phyloP scores from a whole-genome alignment of 2,797 vertebrate genomes.

The Merluccius polli region DNA sequence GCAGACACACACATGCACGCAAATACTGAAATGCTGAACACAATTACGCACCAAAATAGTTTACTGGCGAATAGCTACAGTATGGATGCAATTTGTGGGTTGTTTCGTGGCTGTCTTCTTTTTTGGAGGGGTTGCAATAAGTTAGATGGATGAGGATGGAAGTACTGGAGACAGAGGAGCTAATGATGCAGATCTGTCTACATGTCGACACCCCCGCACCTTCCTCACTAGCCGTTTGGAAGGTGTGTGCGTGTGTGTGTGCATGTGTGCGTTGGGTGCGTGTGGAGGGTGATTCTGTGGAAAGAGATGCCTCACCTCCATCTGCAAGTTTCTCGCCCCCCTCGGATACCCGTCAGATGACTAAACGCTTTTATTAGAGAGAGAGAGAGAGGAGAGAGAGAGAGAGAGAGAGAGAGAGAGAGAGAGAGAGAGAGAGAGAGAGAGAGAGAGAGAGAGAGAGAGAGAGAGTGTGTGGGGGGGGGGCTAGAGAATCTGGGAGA shows the following conservation, averaged over 20 bases:
- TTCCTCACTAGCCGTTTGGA: not conserved
- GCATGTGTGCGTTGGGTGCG: not conserved
- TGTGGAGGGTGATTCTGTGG: slow-evolving; percentile 14
- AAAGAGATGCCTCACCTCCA: slow-evolving; percentile 31
- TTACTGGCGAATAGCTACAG: no score
- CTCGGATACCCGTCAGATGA: slow-evolving; percentile 45
- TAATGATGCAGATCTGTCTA: slow-evolving; percentile 46
- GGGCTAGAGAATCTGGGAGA: not conserved
- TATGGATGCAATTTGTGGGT: not conserved
- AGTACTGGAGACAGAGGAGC: slow-evolving; percentile 18
- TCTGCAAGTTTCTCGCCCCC: slow-evolving; percentile 24
- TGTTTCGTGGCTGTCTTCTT: not conserved
- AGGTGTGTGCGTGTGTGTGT: not conserved
- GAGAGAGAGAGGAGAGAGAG: slow-evolving; percentile 14
- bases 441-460: not conserved
- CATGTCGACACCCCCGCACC: slow-evolving; percentile 24
- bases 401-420: slow-evolving; percentile 3
- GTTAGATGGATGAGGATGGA: not conserved
- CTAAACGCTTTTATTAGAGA: slow-evolving; percentile 46
- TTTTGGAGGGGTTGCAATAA: not conserved
- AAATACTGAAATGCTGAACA: not conserved
- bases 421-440: slow-evolving; percentile 3
- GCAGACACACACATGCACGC: not conserved
- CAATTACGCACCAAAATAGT: not conserved
- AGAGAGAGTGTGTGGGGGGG: not conserved